A percentile compares a stretch with the other conserved stretches of the same genome.
phyloP scores from a whole-genome alignment of 2,888 invertebrate species.

The Strigamia transsilvanica region DNA sequence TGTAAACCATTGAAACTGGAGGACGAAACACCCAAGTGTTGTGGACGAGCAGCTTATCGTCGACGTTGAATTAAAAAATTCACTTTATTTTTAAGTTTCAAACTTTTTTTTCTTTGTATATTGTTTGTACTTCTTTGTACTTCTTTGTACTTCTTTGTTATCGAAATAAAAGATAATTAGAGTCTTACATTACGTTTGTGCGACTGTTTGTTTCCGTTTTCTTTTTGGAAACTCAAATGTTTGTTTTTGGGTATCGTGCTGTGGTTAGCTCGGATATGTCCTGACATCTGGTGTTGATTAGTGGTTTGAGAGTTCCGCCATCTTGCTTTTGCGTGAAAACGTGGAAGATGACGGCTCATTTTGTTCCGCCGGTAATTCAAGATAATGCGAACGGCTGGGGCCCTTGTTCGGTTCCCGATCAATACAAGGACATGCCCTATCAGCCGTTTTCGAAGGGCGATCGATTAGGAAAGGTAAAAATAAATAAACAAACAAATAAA shows the following conservation, averaged over 20 bases:
- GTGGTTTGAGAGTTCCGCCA: not conserved
- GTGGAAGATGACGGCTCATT: slow-evolving; percentile 61
- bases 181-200: too few relatives aligned
- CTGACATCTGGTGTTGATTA: not conserved
- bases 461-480: slow-evolving; percentile 88
- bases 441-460: slow-evolving; percentile 99
- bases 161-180: too few relatives aligned
- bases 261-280: not conserved
- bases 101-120: too few relatives aligned
- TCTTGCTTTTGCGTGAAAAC: not conserved
- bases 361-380: slow-evolving; percentile 78
- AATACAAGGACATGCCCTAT: slow-evolving; percentile 96
- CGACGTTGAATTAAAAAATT: too few relatives aligned
- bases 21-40: too few relatives aligned
- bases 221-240: too few relatives aligned
- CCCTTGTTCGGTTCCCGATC: slow-evolving; percentile 91
- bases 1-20: not conserved
- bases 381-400: slow-evolving; percentile 96
- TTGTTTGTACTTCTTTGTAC: too few relatives aligned
- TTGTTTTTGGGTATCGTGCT: not conserved
- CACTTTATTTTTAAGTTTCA: too few relatives aligned
- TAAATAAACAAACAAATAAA: too few relatives aligned
- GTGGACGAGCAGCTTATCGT: too few relatives aligned
- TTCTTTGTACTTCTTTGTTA: too few relatives aligned
- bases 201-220: too few relatives aligned